Base-by-base conservation (phyloP, 2,797 vertebrate genomes). In the Pipistrellus pipistrellus region DNA sequence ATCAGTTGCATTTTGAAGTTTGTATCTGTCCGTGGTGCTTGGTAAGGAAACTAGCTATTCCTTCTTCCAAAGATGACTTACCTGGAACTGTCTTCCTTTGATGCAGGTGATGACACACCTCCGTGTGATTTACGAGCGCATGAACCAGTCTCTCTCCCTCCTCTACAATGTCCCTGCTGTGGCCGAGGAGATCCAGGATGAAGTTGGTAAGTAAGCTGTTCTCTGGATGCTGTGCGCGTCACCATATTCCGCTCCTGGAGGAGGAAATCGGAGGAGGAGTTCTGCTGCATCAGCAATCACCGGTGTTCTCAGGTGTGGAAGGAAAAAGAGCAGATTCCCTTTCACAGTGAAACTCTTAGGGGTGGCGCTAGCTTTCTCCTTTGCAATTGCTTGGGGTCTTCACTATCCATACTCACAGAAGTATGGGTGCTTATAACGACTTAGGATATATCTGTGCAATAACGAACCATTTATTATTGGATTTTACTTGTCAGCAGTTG, bases 61-160 rank as follows among this genome's bases (percentile, higher is more conserved):
- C 73, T 84, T 73, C 1, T 21, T 18, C 10, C 53, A 53, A 88
- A 66, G 41, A 23, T 18, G 32, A 27, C 32, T 96, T 46, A 91
- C 30, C n/a, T 44, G 17, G 27, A 30, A 2, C 46, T 93, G 94
- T 57, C 96, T 17, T 97, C 41, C 94, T 83, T 55, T 23, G 6
- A 66, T 44, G 0, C 64, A 99, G 99, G 99, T 99, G 69, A 98
- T 99, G 98, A 99, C 99, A 66, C 99, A 99, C 97, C 99, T 99
- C 96, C 99, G 99, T 55, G 99, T 99, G 96, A 99, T 99, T 82
- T 99, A 99, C 62, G 99, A 99, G 96, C 98, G 99, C 73, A 99
- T 99, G 99, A 99, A 99, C 98, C 99, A 99, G 98, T 99, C 99
- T 94, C 99, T 99, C 84, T 99, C 99, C 32, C 99, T 99, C 85